Conservation (phyloP, 2,888 invertebrate genomes). For the Eilema griseolum region DNA sequence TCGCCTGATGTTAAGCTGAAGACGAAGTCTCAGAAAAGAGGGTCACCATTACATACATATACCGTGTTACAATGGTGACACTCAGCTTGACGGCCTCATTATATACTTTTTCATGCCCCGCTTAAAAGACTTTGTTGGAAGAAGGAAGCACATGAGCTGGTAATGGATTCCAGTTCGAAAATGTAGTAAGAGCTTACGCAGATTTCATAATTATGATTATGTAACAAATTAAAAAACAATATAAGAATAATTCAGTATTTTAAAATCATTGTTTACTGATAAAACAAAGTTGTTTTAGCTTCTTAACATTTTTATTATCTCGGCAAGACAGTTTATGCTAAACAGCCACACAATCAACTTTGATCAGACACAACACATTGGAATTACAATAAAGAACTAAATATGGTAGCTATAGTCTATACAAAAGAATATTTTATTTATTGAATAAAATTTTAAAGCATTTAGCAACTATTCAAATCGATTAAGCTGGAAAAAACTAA, state of each 20-base stretch:
- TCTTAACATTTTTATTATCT: constrained; percentile 46
- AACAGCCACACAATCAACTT: constrained; percentile 20
- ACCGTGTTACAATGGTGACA: no score
- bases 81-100: no score
- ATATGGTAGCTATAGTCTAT: constrained; percentile 26
- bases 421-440: background rate
- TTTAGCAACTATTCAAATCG: no score
- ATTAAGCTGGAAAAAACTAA: no score
- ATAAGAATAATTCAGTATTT: constrained; percentile 29
- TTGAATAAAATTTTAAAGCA: no score
- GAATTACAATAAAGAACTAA: constrained; percentile 40
- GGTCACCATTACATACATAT: no score
- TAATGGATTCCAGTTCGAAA: no score
- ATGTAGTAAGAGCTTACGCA: background rate
- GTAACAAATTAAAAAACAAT: constrained; percentile 41
- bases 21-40: no score
- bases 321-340: constrained; percentile 43
- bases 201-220: constrained; percentile 21
- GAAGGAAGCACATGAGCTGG: no score
- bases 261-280: constrained; percentile 35
- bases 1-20: no score
- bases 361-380: constrained; percentile 40
- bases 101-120: no score
- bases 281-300: constrained; percentile 45
- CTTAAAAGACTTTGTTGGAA: no score